Conservation (phyloP, 2,113 vertebrate species). For the Recurvirostra avosetta region DNA sequence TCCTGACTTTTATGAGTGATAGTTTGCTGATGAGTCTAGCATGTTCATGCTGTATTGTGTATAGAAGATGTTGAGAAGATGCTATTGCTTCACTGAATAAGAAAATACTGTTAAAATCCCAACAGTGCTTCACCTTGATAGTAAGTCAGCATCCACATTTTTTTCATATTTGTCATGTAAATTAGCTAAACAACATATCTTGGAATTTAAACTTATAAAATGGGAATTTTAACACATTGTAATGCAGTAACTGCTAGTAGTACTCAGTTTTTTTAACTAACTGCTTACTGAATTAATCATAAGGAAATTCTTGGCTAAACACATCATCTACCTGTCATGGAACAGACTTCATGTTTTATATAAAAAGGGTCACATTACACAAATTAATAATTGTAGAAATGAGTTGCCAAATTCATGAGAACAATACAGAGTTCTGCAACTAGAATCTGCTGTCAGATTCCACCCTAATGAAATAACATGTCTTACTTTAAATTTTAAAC, state of each 20-base stretch:
- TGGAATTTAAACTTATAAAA: background rate
- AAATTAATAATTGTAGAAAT: background rate
- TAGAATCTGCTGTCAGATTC: background rate
- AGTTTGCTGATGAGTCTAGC: background rate
- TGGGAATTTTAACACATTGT: background rate
- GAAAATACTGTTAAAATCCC: background rate
- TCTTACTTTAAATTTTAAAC: background rate
- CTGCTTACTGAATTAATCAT: background rate
- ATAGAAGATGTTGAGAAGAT: background rate
- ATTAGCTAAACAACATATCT: background rate
- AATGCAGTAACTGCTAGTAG: background rate
- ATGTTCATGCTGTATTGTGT: background rate
- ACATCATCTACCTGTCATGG: background rate
- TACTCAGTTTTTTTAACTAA: background rate
- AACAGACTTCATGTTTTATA: background rate
- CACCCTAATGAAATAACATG: background rate
- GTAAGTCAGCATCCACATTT: background rate
- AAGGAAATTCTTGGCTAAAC: background rate
- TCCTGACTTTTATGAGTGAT: background rate
- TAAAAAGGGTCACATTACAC: background rate
- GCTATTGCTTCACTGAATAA: background rate
- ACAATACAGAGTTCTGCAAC: background rate
- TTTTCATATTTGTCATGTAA: background rate
- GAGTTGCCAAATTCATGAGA: background rate
- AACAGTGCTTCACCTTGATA: background rate